Base-by-base conservation (phyloP, 2,797 vertebrate species). In the Cuculus canorus region DNA sequence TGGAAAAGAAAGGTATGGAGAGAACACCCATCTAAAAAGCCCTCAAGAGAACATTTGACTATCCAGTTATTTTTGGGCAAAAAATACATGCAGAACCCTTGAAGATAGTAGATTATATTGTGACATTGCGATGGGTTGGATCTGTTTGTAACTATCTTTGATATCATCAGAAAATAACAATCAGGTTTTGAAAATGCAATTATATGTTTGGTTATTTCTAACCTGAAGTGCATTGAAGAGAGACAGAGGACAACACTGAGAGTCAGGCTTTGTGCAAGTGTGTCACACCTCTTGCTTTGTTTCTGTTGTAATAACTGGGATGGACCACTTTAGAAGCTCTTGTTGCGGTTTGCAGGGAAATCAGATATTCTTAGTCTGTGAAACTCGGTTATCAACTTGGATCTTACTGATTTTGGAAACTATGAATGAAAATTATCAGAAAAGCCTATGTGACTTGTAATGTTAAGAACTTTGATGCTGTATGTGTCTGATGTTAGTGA, bases 21-120 rank as follows among this genome's bases (percentile, higher is more conserved):
- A 86, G 66, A 65, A 63, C 9, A 71, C 23, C 21, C 14, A 4
- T 35, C 28, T 79, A n/a, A 39, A 65, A 66, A 56, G 19, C 16
- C 56, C 78, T 30, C 35, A 71, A 69, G 76, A 75, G 54, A 96
- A 50, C 21, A 30, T 53, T 27, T 70, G 32, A 30, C 25, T 85
- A 17, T 66, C 43, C 39, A 21, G 43, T 45, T 92, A 75, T 57
- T 60, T 41, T 4, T 30, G 21, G 32, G 9, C 9, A 41, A 76
- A 93, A 77, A 59, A 17, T 5, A 0, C 1, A 1, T 0, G 14
- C 41, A 27, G 8, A 78, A 47, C 25, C 76, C 39, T 3, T 43
- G 35, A 43, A 78, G 18, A 7, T 64, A 27, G 13, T 18, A 45
- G 6, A 16, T 83, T 59, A 19, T 13, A 8, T 11, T 61, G 18